phyloP scores from a whole-genome alignment of 2,888 invertebrate species.

The Lasioglossum oenotherae region DNA sequence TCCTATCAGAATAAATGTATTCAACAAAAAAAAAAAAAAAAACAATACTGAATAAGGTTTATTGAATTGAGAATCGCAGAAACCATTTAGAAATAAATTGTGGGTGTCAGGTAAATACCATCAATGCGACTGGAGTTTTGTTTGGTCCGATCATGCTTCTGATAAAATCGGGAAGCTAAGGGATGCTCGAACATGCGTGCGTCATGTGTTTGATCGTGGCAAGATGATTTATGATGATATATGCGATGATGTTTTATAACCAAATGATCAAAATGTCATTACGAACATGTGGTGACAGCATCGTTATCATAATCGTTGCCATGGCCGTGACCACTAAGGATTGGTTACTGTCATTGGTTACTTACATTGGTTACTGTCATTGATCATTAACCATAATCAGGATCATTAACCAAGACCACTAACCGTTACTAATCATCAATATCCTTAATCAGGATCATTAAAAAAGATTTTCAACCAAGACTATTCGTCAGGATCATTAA shows the following conservation, averaged over 20 bases:
- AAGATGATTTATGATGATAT: background rate
- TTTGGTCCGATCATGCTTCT: background rate
- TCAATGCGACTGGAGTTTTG: background rate
- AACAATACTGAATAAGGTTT: background rate
- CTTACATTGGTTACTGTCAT: too few species aligned
- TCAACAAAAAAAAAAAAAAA: background rate
- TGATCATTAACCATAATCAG: too few species aligned
- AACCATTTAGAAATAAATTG: constrained; percentile 6
- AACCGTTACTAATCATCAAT: background rate
- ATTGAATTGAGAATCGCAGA: background rate
- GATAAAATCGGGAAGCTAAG: background rate
- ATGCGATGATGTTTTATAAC: background rate
- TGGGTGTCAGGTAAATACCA: background rate
- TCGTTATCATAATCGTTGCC: background rate
- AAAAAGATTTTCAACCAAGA: background rate
- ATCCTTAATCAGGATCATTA: background rate
- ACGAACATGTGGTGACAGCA: background rate
- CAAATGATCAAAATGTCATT: background rate
- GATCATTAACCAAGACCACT: background rate
- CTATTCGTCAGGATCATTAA: background rate
- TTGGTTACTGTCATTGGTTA: too few species aligned
- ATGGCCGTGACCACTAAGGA: background rate
- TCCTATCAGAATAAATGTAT: background rate
- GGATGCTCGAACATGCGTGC: background rate
- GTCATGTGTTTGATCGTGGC: background rate